Evolutionary conservation across 1,140 invertebrate genomes (phyloP), one percentile per base, ranked within the genome.

Genomic region (Dinothrombium tinctorium): DNA sequence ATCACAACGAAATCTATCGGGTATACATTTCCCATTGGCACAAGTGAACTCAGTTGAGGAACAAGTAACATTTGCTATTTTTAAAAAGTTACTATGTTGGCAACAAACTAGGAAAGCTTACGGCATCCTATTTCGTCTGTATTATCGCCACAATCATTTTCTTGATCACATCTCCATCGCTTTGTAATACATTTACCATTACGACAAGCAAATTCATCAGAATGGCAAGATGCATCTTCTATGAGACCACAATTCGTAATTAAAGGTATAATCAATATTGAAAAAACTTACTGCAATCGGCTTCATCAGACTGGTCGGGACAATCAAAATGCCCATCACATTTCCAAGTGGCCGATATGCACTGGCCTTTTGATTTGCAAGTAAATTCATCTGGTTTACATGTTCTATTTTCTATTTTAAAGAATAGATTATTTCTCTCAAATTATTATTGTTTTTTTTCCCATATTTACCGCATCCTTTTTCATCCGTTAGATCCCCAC

Each of bases 111-210:
- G 32, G 12, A 14, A 33, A 33, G n/a, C n/a, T n/a, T n/a, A n/a
- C n/a, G n/a, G n/a, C n/a, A n/a, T n/a, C n/a, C n/a, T n/a, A n/a
- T n/a, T n/a, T n/a, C n/a, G n/a, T n/a, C n/a, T n/a, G n/a, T 0
- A 86, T 84, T n/a, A 68, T 55, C 51, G 31, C 42, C 40, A 32
- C 54, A 56, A 42, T 55, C 54, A 37, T 53, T 45, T 29, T 52
- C 51, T 19, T 47, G 19, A 40, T 55, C 52, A 47, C 49, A 59
- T 28, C 40, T 45, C 48, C 52, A 56, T 23, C 45, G 46, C 23
- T 51, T 41, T 20, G 49, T 44, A 38, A 57, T 51, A 28, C 54
- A 56, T 42, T 49, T 43, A 24, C 50, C 51, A 23, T 50, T 51
- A 19, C 42, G 48, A 44, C 55, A 56, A 11, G 44, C 43, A 37